phyloP scores from a whole-genome alignment of 2,113 vertebrate genomes.

The Pangasianodon gigas region DNA sequence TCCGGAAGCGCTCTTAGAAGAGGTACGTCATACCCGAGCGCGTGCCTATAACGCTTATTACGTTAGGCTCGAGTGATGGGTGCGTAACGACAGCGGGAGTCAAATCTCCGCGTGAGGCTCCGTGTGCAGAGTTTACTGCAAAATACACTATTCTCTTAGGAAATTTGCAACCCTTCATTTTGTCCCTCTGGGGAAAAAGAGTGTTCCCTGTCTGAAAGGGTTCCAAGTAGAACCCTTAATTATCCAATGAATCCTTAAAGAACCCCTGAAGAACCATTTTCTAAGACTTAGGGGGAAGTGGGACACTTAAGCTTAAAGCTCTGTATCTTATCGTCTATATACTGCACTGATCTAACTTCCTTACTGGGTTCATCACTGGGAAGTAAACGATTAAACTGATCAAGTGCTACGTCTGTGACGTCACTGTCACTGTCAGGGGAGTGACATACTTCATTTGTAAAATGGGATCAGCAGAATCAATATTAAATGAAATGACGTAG shows the following conservation, averaged over 20 bases:
- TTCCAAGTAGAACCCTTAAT: not conserved
- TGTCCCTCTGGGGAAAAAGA: not conserved
- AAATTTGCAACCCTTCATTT: not conserved
- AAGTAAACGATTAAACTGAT: too few relatives aligned
- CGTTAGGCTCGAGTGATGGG: conserved; percentile 17
- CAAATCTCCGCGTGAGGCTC: not conserved
- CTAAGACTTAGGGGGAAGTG: not conserved
- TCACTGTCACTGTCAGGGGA: too few relatives aligned
- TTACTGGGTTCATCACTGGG: too few relatives aligned
- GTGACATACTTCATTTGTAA: too few relatives aligned
- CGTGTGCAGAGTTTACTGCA: not conserved
- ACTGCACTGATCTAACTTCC: too few relatives aligned
- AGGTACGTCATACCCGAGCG: conserved; percentile 3
- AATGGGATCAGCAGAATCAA: too few relatives aligned
- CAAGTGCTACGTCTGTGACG: too few relatives aligned
- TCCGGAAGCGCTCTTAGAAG: conserved; percentile 13
- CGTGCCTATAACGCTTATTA: conserved; percentile 23
- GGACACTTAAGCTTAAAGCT: too few relatives aligned
- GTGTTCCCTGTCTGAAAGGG: not conserved
- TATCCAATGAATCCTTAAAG: not conserved
- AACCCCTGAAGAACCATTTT: not conserved
- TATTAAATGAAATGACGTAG: too few relatives aligned
- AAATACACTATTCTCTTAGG: not conserved
- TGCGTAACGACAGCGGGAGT: conserved; percentile 1
- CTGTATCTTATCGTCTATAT: too few relatives aligned